phyloP scores from a whole-genome alignment of 2,113 vertebrate genomes.

The Pristiophorus japonicus region DNA sequence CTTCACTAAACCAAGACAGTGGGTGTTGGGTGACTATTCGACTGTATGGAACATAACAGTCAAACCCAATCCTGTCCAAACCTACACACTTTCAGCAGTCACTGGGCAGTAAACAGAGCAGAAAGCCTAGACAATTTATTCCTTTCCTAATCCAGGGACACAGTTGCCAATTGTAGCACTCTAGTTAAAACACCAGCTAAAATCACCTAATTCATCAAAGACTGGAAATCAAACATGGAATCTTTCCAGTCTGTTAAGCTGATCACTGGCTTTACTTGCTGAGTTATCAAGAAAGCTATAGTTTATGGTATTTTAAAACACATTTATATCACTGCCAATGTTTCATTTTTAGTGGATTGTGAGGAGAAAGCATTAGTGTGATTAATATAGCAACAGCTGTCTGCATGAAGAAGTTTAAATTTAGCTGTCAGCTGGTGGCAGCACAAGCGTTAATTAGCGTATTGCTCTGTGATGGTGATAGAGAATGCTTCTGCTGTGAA shows the following conservation, averaged over 20 bases:
- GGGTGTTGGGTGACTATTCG: neutral
- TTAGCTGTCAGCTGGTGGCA: conserved; percentile 9
- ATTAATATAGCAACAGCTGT: conserved; percentile 27
- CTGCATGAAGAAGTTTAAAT: neutral
- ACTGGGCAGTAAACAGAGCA: neutral
- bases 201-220: neutral
- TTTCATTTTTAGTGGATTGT: conserved; percentile 12
- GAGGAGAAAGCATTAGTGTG: neutral
- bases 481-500: too few relatives aligned
- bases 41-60: neutral
- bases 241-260: neutral
- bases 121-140: neutral
- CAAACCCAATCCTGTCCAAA: neutral
- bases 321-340: neutral
- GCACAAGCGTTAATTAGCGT: neutral
- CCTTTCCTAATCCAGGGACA: neutral
- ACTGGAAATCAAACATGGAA: neutral
- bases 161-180: neutral
- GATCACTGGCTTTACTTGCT: neutral
- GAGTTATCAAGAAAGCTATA: neutral
- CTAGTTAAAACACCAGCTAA: neutral
- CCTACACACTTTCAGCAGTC: neutral
- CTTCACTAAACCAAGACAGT: neutral
- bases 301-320: conserved; percentile 3
- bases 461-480: neutral